Conservation (phyloP, 2,113 vertebrate species). For the Muscicapa adusta region DNA sequence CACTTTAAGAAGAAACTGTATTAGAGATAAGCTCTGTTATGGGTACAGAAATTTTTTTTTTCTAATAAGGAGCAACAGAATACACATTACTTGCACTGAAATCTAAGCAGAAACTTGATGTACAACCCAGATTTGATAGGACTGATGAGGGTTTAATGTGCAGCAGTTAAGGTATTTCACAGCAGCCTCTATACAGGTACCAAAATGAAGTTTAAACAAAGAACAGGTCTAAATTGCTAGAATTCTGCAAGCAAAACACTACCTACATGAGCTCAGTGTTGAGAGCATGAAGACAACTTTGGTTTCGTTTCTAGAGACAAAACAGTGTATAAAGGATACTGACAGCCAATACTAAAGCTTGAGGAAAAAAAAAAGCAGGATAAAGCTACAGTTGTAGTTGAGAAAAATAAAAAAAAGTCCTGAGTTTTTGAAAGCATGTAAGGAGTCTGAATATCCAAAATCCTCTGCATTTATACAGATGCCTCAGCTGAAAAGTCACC, state of each 20-base stretch:
- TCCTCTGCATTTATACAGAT: neutral
- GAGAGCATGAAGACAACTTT: constrained; percentile 18
- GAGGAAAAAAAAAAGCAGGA: neutral
- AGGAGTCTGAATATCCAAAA: neutral
- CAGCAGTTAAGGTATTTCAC: neutral
- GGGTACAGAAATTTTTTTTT: neutral
- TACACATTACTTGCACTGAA: neutral
- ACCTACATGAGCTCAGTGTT: neutral
- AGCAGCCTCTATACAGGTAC: neutral
- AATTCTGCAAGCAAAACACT: neutral
- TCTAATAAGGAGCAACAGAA: neutral
- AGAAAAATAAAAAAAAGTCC: neutral
- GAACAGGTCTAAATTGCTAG: neutral
- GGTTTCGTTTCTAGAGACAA: constrained; percentile 32
- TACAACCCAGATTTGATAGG: neutral
- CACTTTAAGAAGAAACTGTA: neutral
- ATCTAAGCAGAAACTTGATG: neutral
- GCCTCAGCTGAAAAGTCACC: neutral
- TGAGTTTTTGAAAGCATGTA: neutral
- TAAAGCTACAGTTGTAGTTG: constrained; percentile 11
- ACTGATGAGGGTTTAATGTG: neutral
- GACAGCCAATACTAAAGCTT: neutral
- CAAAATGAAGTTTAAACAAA: neutral
- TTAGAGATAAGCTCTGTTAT: too few relatives aligned
- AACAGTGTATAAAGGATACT: neutral